Conservation (phyloP, 2,113 vertebrate genomes). For the Macaca fascicularis region T2T-MFA8v1.1 NC_088391.1:23529001-23529500, state of each 20-base stretch:
- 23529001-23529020: not conserved
- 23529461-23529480: not conserved
- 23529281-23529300: not conserved
- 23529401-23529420: not conserved
- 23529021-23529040: not conserved
- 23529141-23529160: too few species aligned
- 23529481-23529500: not conserved
- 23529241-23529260: too few species aligned
- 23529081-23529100: not conserved
- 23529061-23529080: not conserved
- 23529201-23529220: not conserved
- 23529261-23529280: not conserved
- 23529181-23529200: accelerated
- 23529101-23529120: not conserved
- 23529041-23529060: not conserved
- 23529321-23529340: not conserved
- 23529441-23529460: too few species aligned
- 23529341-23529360: not conserved
- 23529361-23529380: not conserved
- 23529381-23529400: not conserved
- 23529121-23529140: not conserved
- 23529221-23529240: not conserved
- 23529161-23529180: not conserved
- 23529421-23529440: not conserved
- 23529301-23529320: not conserved